A percentile compares a stretch with the other conserved stretches of the same genome.
Evolutionary conservation across 2,888 invertebrate species (phyloP).

Genomic region (Noctuana brunneofusca): DNA sequence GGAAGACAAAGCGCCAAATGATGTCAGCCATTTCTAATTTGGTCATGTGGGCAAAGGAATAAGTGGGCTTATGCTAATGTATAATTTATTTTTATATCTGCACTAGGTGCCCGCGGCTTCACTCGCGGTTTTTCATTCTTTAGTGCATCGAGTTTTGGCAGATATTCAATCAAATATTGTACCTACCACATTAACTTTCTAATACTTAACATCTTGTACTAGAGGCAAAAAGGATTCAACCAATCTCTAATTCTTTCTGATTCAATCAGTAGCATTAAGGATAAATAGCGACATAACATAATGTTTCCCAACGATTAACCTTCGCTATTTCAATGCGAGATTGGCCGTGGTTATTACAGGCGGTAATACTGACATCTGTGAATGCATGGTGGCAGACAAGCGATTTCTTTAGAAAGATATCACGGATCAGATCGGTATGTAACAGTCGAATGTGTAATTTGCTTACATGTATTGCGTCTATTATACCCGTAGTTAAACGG

Average conservation of each 20-base stretch:
- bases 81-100: not conserved
- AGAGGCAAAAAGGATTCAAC: too few species aligned
- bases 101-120: too few species aligned
- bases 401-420: not conserved
- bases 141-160: too few species aligned
- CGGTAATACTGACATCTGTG: constrained; percentile 3
- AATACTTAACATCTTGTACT: too few species aligned
- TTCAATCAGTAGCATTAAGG: not conserved
- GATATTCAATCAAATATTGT: too few species aligned
- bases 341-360: not conserved
- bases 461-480: constrained; percentile 30
- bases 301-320: not conserved
- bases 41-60: constrained; percentile 22
- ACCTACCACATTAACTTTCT: too few species aligned
- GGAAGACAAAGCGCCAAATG: constrained; percentile 23
- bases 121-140: too few species aligned
- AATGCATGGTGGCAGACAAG: not conserved
- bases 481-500: constrained; percentile 13
- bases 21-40: constrained; percentile 30
- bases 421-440: constrained; percentile 10
- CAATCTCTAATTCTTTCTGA: not conserved
- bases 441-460: constrained; percentile 36
- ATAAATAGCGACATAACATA: not conserved
- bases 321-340: not conserved
- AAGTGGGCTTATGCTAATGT: constrained; percentile 25